Conservation (phyloP, 1,140 invertebrate genomes). For the Solenopsis invicta region DNA sequence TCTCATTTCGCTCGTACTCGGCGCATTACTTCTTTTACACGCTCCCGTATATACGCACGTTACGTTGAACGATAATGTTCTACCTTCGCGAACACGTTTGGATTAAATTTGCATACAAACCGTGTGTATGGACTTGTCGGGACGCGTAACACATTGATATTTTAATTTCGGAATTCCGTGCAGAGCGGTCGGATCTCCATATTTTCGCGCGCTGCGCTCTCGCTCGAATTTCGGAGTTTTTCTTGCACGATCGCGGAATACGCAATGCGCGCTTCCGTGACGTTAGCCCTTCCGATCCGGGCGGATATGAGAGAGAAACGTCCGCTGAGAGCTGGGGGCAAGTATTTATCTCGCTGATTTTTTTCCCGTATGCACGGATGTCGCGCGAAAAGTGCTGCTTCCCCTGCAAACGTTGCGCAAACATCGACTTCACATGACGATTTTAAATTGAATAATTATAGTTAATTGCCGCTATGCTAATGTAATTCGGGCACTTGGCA, state of each 20-base stretch:
- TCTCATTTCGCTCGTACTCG: neutral
- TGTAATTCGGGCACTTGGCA: conserved; percentile 38
- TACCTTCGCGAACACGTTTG: conserved; percentile 28
- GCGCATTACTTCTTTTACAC: neutral
- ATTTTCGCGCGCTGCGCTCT: conserved; percentile 34
- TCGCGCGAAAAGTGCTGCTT: conserved; percentile 3
- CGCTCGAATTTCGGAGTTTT: conserved; percentile 51
- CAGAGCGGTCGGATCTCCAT: conserved; percentile 11
- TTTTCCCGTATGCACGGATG: neutral
- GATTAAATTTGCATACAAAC: conserved; percentile 44
- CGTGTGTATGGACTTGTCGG: conserved; percentile 15
- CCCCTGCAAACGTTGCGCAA: conserved; percentile 37
- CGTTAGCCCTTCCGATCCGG: neutral
- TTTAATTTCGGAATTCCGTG: conserved; percentile 56
- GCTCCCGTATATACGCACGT: neutral
- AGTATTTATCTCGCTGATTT: conserved; percentile 18
- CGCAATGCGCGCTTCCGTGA: conserved; percentile 22
- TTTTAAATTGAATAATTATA: conserved; percentile 59
- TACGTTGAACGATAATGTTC: conserved; percentile 41
- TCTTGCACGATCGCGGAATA: conserved; percentile 57
- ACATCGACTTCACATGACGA: conserved; percentile 41
- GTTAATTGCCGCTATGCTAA: conserved; percentile 42
- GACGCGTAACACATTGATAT: conserved; percentile 49
- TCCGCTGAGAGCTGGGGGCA: neutral
- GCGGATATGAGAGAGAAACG: neutral